Conservation (phyloP, 2,888 invertebrate genomes). For the Monoplex corrugatus region DNA sequence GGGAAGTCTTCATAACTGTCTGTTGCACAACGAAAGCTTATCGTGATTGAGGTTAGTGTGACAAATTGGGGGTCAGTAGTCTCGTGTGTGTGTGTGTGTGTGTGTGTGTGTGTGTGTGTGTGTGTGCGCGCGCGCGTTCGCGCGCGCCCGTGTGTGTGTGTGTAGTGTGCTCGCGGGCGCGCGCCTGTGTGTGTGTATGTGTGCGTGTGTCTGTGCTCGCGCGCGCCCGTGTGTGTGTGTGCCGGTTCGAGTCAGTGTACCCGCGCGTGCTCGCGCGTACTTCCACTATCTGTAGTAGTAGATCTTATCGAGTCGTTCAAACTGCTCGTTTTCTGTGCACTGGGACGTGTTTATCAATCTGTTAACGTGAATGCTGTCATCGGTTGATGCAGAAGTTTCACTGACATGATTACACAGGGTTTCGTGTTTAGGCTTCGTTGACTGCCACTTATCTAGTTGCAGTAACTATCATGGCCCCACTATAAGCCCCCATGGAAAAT, state of each 20-base stretch:
- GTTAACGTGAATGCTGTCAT: no score
- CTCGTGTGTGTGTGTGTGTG: background rate
- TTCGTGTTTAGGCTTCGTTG: no score
- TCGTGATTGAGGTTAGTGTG: no score
- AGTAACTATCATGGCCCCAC: no score
- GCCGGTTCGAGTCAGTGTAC: background rate
- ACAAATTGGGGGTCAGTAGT: no score
- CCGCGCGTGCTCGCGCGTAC: background rate
- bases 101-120: constrained; percentile 34
- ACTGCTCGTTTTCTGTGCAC: no score
- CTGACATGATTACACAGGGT: no score
- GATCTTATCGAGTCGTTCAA: no score
- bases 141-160: background rate
- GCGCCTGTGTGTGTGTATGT: background rate
- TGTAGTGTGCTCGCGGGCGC: background rate
- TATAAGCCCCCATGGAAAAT: no score
- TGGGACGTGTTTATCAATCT: background rate
- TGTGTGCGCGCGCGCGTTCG: background rate
- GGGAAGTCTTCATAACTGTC: background rate
- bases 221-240: background rate
- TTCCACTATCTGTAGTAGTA: background rate
- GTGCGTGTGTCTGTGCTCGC: background rate
- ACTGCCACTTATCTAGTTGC: no score
- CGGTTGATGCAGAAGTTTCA: no score
- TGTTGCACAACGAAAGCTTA: no score